Base-by-base conservation (phyloP, 2,113 vertebrate species). In the Carassius auratus region DNA sequence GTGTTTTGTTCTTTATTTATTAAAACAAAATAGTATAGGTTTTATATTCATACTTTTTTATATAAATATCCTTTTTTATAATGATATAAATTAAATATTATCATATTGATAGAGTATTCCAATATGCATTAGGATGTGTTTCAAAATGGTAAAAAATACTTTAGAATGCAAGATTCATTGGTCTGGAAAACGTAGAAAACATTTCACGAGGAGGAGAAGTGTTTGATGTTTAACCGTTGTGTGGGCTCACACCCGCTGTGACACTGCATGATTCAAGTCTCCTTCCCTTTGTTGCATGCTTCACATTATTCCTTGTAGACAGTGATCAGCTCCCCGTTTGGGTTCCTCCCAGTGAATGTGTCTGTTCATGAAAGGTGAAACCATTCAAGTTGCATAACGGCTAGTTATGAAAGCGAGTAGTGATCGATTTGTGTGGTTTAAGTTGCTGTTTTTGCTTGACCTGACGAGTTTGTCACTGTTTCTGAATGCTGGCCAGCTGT, bases 401-500 rank as follows among this genome's bases (percentile, higher is more conserved):
- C 8, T 23, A 1, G 38, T 48, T 64, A 64, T 45, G 36, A 80
- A 80, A 45, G 76, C 26, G 85, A 38, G 59, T 8, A 2, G 48
- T 33, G 82, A 69, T 83, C 84, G 26, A 64, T 52, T 23, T 75
- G 38, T 73, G 38, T 52, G 66, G 55, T 71, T 52, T 45, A 38
- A 30, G 30, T 42, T 13, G 33, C 17, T 45, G 21, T 45, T n/a
- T 45, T 33, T 92, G 89, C 87, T 64, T 89, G 85, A 84, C 90
- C 90, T 95, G 93, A 94, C 92, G 61, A 81, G 5, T 82, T 92
- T 57, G 92, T 94, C 90, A 91, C 91, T 93, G 91, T 93, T 92
- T 93, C 38, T 78, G 90, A 97, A 96, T 95, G 95, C 97, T 96
- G 95, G 88, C 96, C 96, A 99, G 98, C 95, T 98, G 93, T 98